These are phyloP conservation scores for Pangasius mekongensis DNA, from an alignment of 2,797 vertebrate species.

Conservation along the genomic window DNA sequence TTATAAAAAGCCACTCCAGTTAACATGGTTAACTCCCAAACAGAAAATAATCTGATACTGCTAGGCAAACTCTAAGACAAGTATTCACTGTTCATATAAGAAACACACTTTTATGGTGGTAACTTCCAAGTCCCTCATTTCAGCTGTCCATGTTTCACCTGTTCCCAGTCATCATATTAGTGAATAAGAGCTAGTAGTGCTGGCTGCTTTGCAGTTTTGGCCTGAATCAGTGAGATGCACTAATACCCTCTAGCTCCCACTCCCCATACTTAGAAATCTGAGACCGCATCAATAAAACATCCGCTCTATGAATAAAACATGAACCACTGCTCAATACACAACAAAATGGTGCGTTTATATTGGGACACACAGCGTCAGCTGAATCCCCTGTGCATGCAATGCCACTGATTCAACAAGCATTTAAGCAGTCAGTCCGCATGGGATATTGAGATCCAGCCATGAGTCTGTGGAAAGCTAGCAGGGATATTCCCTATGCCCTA, in stretches of 20 bases:
- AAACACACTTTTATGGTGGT: slow-evolving; percentile 19
- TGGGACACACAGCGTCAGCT: slow-evolving; percentile 42
- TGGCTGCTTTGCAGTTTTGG: slow-evolving; percentile 38
- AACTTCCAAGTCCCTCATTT: slow-evolving; percentile 9
- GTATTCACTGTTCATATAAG: not conserved
- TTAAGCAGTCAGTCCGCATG: slow-evolving; percentile 20
- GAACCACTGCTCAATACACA: slow-evolving; percentile 43
- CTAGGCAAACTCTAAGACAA: not conserved
- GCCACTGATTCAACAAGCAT: slow-evolving; percentile 24
- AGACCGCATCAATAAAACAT: slow-evolving; percentile 57
- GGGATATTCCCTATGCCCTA: slow-evolving; percentile 21
- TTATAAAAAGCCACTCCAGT: not conserved
- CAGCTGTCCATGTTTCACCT: slow-evolving; percentile 22
- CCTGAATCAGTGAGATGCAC: slow-evolving; percentile 48
- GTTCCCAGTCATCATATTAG: slow-evolving; percentile 27
- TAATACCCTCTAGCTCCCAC: not conserved
- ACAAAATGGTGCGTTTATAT: slow-evolving; percentile 56
- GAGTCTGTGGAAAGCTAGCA: slow-evolving; percentile 12
- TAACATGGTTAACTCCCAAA: not conserved
- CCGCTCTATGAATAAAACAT: slow-evolving; percentile 68
- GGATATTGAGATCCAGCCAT: slow-evolving; percentile 40
- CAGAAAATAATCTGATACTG: not conserved
- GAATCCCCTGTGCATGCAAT: slow-evolving; percentile 9
- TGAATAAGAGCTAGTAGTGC: slow-evolving; percentile 19
- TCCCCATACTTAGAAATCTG: slow-evolving; percentile 55